These are phyloP conservation scores for Eretmocerus hayati DNA, from an alignment of 2,888 invertebrate species.

Conservation along the genomic window DNA sequence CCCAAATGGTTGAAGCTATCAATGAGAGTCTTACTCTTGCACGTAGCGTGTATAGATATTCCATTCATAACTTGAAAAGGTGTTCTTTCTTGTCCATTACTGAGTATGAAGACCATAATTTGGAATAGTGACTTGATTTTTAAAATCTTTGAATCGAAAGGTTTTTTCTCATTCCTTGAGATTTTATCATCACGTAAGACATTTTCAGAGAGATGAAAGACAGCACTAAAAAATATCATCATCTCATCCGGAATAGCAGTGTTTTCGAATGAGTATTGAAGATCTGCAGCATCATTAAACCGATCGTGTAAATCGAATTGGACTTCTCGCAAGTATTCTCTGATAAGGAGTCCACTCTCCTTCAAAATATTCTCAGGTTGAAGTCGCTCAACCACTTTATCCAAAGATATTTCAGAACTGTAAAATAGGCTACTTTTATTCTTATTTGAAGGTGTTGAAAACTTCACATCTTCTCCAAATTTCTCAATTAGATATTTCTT, in stretches of 20 bases:
- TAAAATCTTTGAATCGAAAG: constrained; percentile 6
- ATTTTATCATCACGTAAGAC: not conserved
- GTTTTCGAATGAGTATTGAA: constrained; percentile 13
- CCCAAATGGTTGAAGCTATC: constrained; percentile 15
- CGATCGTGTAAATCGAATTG: constrained; percentile 6
- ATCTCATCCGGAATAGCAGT: constrained; percentile 7
- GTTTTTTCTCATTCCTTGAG: not conserved
- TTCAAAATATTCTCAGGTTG: constrained; percentile 3
- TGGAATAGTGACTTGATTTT: constrained; percentile 20
- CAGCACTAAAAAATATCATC: constrained; percentile 7
- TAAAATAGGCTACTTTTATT: constrained; percentile 13
- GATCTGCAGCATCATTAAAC: constrained; percentile 6
- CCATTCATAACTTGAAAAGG: constrained; percentile 21
- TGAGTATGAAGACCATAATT: constrained; percentile 17
- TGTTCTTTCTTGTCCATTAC: constrained; percentile 17
- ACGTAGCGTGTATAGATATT: constrained; percentile 9
- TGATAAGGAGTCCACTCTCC: constrained; percentile 10
- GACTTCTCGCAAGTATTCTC: constrained; percentile 6
- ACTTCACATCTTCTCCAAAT: not conserved
- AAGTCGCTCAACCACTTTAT: not conserved
- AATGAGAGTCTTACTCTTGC: constrained; percentile 15
- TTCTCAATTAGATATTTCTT: not conserved
- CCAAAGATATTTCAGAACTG: constrained; percentile 4
- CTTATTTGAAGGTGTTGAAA: constrained; percentile 6
- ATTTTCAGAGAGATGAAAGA: constrained; percentile 9